phyloP scores from a whole-genome alignment of 2,113 vertebrate species.

The Cisticola juncidis region DNA sequence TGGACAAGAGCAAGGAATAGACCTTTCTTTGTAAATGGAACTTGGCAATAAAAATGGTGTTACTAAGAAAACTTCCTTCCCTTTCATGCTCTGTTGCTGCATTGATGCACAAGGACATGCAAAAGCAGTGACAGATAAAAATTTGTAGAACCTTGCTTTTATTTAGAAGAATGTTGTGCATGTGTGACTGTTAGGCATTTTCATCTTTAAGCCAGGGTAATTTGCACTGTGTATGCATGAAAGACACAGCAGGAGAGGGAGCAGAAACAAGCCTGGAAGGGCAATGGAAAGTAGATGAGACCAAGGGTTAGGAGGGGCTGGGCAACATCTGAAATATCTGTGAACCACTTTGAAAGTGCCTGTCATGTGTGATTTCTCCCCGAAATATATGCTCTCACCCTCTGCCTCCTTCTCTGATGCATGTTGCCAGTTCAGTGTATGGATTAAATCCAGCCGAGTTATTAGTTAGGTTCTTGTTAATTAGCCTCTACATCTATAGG shows the following conservation, averaged over 20 bases:
- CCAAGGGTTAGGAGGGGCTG: not conserved
- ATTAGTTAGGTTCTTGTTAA: constrained; percentile 17
- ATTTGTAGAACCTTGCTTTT: not conserved
- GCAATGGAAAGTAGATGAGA: not conserved
- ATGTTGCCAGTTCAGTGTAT: not conserved
- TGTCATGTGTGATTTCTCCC: not conserved
- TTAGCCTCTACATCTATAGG: not conserved
- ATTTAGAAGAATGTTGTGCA: not conserved
- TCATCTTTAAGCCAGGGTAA: not conserved
- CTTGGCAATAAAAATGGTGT: constrained; percentile 73
- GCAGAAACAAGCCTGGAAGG: not conserved
- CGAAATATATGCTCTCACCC: not conserved
- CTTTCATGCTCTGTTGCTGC: not conserved
- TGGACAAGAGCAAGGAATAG: constrained; percentile 38
- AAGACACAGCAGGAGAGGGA: not conserved
- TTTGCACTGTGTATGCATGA: not conserved
- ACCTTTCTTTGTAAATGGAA: constrained; percentile 65
- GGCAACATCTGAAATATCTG: not conserved
- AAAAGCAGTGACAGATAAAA: not conserved
- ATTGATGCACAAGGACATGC: not conserved
- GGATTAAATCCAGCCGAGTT: not conserved
- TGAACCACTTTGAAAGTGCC: not conserved
- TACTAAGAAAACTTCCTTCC: constrained; percentile 27
- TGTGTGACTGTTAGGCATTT: not conserved
- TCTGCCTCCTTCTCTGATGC: not conserved